These are phyloP conservation scores for Melanotus villosus DNA, from an alignment of 2,888 invertebrate genomes.

Conservation along the genomic window DNA sequence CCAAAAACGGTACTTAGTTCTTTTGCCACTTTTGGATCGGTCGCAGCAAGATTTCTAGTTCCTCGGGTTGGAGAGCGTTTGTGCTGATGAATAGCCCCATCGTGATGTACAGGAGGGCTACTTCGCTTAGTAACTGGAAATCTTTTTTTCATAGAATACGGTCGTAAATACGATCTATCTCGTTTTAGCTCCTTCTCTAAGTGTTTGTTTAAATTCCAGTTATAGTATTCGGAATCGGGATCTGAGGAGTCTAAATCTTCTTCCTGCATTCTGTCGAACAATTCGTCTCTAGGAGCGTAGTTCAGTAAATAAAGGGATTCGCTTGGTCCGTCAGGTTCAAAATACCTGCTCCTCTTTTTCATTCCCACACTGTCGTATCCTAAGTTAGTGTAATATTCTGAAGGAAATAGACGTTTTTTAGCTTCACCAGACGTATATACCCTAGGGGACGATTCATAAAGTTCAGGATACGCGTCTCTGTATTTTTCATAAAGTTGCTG, in stretches of 20 bases:
- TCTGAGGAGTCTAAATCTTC: conserved; percentile 42
- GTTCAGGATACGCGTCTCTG: conserved; percentile 67
- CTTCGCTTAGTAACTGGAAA: conserved; percentile 80
- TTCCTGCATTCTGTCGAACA: conserved; percentile 49
- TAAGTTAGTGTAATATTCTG: conserved; percentile 59
- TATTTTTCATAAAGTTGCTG: conserved; percentile 74
- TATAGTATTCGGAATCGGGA: conserved; percentile 22
- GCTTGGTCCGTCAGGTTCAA: conserved; percentile 48
- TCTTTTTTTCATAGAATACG: conserved; percentile 68
- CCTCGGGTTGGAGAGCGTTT: conserved; percentile 57
- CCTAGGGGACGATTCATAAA: conserved; percentile 58
- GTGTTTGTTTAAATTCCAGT: conserved; percentile 41
- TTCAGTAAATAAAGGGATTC: conserved; percentile 49
- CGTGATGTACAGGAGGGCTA: conserved; percentile 58
- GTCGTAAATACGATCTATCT: conserved; percentile 47
- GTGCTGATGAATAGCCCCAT: conserved; percentile 54
- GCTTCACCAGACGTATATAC: conserved; percentile 35
- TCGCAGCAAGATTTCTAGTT: conserved; percentile 67
- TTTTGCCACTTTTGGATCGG: conserved; percentile 79
- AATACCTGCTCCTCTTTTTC: conserved; percentile 58
- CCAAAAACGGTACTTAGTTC: conserved; percentile 80
- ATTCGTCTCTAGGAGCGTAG: conserved; percentile 52
- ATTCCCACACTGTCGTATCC: conserved; percentile 62
- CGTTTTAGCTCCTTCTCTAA: conserved; percentile 50
- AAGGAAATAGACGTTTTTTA: conserved; percentile 50